These are phyloP conservation scores for Thumatha senex DNA, from an alignment of 2,888 invertebrate genomes.

Conservation along the genomic window DNA sequence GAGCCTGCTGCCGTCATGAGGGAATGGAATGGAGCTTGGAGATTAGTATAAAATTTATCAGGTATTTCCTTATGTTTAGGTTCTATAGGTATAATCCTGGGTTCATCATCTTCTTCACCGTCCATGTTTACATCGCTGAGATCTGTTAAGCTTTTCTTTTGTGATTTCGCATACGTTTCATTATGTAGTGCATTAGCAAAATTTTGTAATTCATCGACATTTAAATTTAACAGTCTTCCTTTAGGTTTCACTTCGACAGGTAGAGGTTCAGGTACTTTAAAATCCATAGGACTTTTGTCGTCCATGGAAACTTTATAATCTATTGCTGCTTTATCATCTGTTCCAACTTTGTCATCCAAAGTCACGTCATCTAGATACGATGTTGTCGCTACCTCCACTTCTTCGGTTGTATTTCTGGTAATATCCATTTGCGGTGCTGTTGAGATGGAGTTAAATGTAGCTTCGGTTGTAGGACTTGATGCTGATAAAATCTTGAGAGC, in stretches of 20 bases:
- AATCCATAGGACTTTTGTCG: slow-evolving; percentile 1
- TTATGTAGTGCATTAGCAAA: slow-evolving; percentile 73
- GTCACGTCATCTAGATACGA: slow-evolving; percentile 33
- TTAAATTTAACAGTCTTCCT: slow-evolving; percentile 65
- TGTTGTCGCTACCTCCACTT: slow-evolving; percentile 32
- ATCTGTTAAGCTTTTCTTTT: slow-evolving; percentile 76
- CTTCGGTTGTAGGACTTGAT: slow-evolving; percentile 25
- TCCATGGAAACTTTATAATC: neutral
- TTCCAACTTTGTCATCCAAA: slow-evolving; percentile 1
- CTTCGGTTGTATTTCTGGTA: slow-evolving; percentile 31
- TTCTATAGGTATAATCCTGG: slow-evolving; percentile 39
- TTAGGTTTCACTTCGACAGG: slow-evolving; percentile 49
- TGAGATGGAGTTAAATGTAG: neutral
- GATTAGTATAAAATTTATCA: slow-evolving; percentile 71
- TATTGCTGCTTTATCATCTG: slow-evolving; percentile 16
- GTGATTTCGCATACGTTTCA: slow-evolving; percentile 49
- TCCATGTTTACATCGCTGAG: slow-evolving; percentile 92
- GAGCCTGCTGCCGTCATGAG: slow-evolving; percentile 57
- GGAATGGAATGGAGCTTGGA: slow-evolving; percentile 68
- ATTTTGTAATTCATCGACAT: slow-evolving; percentile 71
- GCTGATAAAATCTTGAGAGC: neutral
- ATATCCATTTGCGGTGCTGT: slow-evolving; percentile 2
- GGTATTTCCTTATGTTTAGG: slow-evolving; percentile 54
- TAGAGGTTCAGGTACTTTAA: slow-evolving; percentile 33
- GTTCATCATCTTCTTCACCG: slow-evolving; percentile 79